Conservation (phyloP, 2,797 vertebrate genomes). For the Cephalopachus bancanus region DNA sequence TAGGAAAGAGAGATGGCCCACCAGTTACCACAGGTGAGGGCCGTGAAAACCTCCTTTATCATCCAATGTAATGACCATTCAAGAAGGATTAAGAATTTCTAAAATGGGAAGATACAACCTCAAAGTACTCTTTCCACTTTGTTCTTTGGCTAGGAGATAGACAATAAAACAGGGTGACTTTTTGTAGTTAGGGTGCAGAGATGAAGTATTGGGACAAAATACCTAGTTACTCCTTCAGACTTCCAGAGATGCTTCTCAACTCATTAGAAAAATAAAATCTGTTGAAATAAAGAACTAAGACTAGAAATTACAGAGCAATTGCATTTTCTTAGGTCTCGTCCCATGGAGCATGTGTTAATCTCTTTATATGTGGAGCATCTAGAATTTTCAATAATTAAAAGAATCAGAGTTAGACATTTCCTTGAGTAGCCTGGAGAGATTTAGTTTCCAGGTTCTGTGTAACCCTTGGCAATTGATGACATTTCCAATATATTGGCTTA, state of each 20-base stretch:
- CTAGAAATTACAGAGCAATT: background rate
- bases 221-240: background rate
- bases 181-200: background rate
- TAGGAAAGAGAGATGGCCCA: background rate
- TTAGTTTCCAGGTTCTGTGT: background rate
- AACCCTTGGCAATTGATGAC: background rate
- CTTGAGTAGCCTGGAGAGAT: background rate
- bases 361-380: background rate
- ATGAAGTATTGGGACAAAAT: background rate
- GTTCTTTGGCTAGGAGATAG: background rate
- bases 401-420: background rate
- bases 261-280: background rate
- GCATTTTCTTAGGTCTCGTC: background rate
- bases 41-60: accelerated
- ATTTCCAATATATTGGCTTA: background rate
- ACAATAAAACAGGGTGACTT: background rate
- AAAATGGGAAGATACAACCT: background rate
- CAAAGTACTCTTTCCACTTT: background rate
- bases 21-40: too few species aligned
- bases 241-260: background rate
- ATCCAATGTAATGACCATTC: accelerated
- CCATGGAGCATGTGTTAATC: background rate
- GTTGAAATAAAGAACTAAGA: background rate
- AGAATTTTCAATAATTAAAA: slow-evolving; percentile 1
- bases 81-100: background rate